Base-by-base conservation (phyloP, 2,113 vertebrate species). In the Rallus limicola region DNA sequence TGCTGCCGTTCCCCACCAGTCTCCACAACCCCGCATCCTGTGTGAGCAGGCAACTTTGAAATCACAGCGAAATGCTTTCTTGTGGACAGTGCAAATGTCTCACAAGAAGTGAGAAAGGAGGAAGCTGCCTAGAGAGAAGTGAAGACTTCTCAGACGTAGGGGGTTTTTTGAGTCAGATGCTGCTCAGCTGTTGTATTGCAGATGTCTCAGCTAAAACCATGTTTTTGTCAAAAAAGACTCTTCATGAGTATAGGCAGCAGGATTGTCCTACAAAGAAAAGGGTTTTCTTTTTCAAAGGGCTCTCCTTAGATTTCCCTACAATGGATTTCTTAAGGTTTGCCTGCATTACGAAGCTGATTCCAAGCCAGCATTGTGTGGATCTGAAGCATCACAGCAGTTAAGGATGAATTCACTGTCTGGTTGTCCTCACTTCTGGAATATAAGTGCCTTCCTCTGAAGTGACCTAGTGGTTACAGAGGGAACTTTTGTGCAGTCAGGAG, bases 131-230 rank as follows among this genome's bases (percentile, higher is more conserved):
- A 64, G 86, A 76, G 84, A 97, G 86, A 96, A 93, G 80, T n/a
- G 36, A 71, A 62, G 91, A 95, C 77, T 74, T 89, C 72, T 84
- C 83, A 92, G 68, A 72, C 38, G 74, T 23, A 0, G 10, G 62
- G 50, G 38, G 3, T 71, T 77, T 91, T 95, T 46, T 78, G 52
- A 86, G 77, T 95, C 83, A 91, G 86, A 79, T 2, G 3, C 89
- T 84, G 60, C 77, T 97, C 88, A 93, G 88, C 82, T 94, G 93
- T 96, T 95, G 80, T 64, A 71, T 34, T 95, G 93, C 93, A 90
- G 88, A 88, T 91, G 48, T 78, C 60, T 90, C 68, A 44, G 64
- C 52, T 92, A 68, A 95, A 95, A 93, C 63, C 90, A 95, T 81
- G 52, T 5, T 25, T 96, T 92, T 1, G 4, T 50, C 2, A 8